Evolutionary conservation across 2,888 invertebrate species (phyloP).

Genomic region (Monochamus alternatus): DNA sequence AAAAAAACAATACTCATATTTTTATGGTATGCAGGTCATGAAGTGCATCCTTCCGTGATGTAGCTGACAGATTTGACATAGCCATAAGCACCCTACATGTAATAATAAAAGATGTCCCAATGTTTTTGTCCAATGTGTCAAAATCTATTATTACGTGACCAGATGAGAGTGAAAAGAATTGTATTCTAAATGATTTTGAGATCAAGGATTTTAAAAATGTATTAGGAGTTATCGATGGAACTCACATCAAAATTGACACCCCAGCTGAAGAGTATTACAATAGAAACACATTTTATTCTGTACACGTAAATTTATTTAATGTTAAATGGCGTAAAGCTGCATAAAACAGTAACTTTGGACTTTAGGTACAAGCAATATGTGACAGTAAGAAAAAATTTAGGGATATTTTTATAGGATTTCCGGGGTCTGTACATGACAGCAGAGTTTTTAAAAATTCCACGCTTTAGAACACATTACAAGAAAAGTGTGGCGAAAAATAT

Average conservation of each 20-base stretch:
- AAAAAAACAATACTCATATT: neutral
- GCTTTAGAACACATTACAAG: neutral
- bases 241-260: neutral
- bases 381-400: no score
- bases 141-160: no score
- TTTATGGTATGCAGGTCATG: neutral
- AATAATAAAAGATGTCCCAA: no score
- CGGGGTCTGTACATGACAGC: neutral
- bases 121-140: no score
- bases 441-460: conserved; percentile 1
- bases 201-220: neutral
- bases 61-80: neutral
- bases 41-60: neutral
- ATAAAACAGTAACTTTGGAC: no score
- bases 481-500: neutral
- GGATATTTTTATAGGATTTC: neutral
- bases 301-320: neutral
- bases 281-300: neutral
- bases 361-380: no score
- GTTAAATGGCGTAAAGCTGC: neutral
- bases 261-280: neutral
- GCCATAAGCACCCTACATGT: no score
- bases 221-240: neutral
- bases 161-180: neutral
- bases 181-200: neutral